Evolutionary conservation across 2,113 vertebrate genomes (phyloP), one percentile per base, ranked within the genome.

Genomic region (Echinops telfairi): DNA sequence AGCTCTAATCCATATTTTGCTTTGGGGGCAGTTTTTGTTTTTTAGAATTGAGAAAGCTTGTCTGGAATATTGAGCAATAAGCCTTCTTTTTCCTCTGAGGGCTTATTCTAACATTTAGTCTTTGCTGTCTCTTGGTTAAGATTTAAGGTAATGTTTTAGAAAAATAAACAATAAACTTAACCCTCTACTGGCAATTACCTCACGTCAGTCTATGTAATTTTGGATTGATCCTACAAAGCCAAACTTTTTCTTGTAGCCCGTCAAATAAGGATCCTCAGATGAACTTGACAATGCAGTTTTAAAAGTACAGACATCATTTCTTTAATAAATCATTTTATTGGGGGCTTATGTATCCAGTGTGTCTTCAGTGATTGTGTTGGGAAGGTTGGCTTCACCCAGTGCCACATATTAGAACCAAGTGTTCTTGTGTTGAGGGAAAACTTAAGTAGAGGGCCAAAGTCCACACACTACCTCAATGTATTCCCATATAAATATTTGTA

Each of bases 191-290:
- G 0, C 1, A 29, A 16, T 43, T 3, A 16, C 62, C 64, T 62
- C 0, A 1, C 0, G 0, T 27, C 22, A 19, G 47, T 20, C 33
- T 8, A 0, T 38, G 20, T 3, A 1, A 19, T 6, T 25, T 12
- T 22, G 19, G 23, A 16, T 25, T 14, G 16, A 2, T 12, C 0
- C 36, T 47, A 2, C 38, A 5, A 0, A 6, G 29, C 0, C 1
- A 0, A 1, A 11, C 4, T 11, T 3, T 0, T 1, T 57, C 0
- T 33, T 0, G 0, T 1, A 20, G 22, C 66, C 0, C 0, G 4
- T 6, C n/a, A 19, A 5, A 31, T 20, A 2, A 6, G 66, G 40
- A 70, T 36, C 47, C 43, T 78, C 33, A 23, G 62, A 6, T 36
- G 27, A 77, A 43, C 2, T 47, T 29, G 38, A 23, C 29, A 15